Percentiles rank a stretch among this genome's conserved stretches.
Evolutionary conservation across 2,888 invertebrate species (phyloP).

Genomic region (Sericinus montela): DNA sequence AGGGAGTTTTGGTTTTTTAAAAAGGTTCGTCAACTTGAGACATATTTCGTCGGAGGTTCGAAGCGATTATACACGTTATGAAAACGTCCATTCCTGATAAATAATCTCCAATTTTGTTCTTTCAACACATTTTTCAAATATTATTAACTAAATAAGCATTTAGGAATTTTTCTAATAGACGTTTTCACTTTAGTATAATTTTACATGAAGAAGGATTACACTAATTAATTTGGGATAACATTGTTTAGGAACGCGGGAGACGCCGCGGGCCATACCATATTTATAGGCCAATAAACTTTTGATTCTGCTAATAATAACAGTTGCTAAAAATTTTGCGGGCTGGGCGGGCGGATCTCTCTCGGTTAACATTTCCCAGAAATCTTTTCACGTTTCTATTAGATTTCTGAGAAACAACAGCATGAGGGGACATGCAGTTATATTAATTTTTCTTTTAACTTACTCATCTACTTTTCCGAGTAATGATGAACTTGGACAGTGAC

Average conservation of each 20-base stretch:
- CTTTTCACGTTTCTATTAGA: neutral
- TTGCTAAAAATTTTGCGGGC: constrained; percentile 8
- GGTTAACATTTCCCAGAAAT: constrained; percentile 14
- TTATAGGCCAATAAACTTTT: constrained; percentile 7
- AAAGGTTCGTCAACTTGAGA: neutral
- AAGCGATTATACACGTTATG: neutral
- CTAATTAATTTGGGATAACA: constrained; percentile 13
- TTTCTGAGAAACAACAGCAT: constrained; percentile 15
- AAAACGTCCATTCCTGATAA: constrained; percentile 13
- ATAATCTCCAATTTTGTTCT: too few relatives aligned
- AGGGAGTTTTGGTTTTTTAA: too few relatives aligned
- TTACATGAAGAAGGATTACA: constrained; percentile 7
- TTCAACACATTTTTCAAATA: too few relatives aligned
- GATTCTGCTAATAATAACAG: neutral
- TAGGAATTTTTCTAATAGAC: constrained; percentile 1
- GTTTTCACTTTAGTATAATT: constrained; percentile 12
- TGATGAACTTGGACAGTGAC: constrained; percentile 33
- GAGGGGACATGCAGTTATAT: constrained; percentile 24
- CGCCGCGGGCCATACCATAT: constrained; percentile 12
- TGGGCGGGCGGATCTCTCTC: constrained; percentile 18
- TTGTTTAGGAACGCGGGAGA: constrained; percentile 10
- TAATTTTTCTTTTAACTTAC: constrained; percentile 28
- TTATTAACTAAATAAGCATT: too few relatives aligned
- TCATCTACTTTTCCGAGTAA: constrained; percentile 26
- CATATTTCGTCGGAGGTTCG: constrained; percentile 16